Evolutionary conservation across 2,797 vertebrate genomes (phyloP).

Genomic region (Thaleichthys pacificus): DNA sequence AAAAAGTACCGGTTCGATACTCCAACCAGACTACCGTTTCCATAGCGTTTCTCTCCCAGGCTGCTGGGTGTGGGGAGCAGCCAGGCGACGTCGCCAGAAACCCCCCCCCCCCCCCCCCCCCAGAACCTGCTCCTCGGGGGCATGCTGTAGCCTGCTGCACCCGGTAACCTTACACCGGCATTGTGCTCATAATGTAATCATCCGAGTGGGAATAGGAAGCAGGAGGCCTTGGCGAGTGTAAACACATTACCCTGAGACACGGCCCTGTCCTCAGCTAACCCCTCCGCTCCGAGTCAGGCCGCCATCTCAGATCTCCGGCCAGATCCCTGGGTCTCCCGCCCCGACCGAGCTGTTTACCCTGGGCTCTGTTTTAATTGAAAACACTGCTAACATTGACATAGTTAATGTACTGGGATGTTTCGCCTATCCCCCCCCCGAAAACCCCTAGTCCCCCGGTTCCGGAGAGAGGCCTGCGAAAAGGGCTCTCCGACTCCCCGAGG

Average conservation of each 20-base stretch:
- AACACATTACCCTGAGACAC: slow-evolving; percentile 77
- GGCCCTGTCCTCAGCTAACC: slow-evolving; percentile 75
- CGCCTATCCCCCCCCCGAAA: slow-evolving; percentile 40
- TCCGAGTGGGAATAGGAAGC: slow-evolving; percentile 75
- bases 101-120: too few species aligned
- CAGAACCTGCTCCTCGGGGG: too few species aligned
- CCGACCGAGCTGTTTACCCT: slow-evolving; percentile 70
- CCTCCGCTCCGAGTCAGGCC: slow-evolving; percentile 42
- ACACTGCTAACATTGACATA: slow-evolving; percentile 73
- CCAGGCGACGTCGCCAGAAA: too few species aligned
- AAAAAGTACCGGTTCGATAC: slow-evolving; percentile 21
- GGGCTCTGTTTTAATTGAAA: slow-evolving; percentile 76
- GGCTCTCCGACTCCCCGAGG: slow-evolving; percentile 44
- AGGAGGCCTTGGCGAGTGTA: slow-evolving; percentile 71
- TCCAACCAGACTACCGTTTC: slow-evolving; percentile 53
- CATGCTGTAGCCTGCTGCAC: too few species aligned
- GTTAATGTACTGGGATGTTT: slow-evolving; percentile 68
- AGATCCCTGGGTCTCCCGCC: slow-evolving; percentile 58
- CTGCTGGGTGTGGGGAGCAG: too few species aligned
- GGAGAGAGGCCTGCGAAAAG: slow-evolving; percentile 34
- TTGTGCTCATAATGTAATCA: slow-evolving; percentile 79
- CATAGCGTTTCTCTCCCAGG: slow-evolving; percentile 22
- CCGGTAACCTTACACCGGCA: slow-evolving; percentile 74
- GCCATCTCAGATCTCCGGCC: slow-evolving; percentile 63
- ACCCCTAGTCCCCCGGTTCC: slow-evolving; percentile 42